Percentiles rank a stretch among this genome's conserved stretches.
Evolutionary conservation across 2,113 vertebrate genomes (phyloP).

Genomic region (Bettongia penicillata): DNA sequence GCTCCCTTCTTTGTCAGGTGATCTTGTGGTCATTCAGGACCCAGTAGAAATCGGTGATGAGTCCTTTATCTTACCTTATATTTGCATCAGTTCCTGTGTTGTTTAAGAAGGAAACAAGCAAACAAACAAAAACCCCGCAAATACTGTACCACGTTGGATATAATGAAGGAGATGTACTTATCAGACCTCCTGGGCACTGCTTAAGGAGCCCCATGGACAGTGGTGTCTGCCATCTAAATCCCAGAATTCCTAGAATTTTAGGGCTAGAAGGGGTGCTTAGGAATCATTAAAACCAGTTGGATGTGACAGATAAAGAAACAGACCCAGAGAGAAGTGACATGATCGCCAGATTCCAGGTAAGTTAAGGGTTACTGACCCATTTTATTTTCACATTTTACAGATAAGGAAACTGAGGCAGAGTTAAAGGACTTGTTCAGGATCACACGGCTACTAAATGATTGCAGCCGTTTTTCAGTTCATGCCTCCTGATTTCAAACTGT

Average conservation of each 20-base stretch:
- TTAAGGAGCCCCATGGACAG: neutral
- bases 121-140: neutral
- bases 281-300: neutral
- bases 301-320: neutral
- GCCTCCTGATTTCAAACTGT: neutral
- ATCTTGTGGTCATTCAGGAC: neutral
- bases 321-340: neutral
- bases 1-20: neutral
- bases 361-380: neutral
- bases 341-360: neutral
- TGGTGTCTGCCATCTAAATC: neutral
- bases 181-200: neutral
- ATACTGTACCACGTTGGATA: neutral
- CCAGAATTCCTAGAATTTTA: neutral
- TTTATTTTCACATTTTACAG: neutral
- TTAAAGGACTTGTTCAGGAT: neutral
- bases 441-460: neutral
- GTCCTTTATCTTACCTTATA: neutral
- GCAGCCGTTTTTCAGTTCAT: neutral
- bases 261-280: neutral
- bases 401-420: neutral
- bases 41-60: neutral
- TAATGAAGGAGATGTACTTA: neutral
- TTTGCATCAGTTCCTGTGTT: neutral
- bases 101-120: constrained; percentile 26